These are phyloP conservation scores for Coenobita brevimanus DNA, from an alignment of 1,140 invertebrate genomes.

Conservation along the genomic window DNA sequence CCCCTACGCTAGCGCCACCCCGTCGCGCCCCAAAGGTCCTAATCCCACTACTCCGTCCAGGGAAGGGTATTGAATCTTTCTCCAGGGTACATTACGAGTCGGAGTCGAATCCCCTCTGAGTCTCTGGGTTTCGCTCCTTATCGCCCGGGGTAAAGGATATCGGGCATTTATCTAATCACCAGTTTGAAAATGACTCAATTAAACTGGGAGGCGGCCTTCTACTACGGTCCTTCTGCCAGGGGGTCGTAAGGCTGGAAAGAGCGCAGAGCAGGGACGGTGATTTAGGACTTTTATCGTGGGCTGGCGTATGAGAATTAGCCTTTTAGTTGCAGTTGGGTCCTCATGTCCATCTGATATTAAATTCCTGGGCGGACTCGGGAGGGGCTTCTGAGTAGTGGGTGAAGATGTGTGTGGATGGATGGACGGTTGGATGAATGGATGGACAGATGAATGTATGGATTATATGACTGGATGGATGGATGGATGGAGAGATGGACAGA, in stretches of 20 bases:
- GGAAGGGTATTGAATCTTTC: slow-evolving; percentile 52
- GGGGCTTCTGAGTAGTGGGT: slow-evolving; percentile 45
- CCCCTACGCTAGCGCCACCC: slow-evolving; percentile 20
- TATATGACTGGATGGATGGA: too few relatives aligned
- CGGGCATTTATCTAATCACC: slow-evolving; percentile 57
- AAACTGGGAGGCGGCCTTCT: not conserved
- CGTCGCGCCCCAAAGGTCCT: slow-evolving; percentile 15
- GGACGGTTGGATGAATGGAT: not conserved
- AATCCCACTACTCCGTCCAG: slow-evolving; percentile 16
- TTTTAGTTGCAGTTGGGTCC: slow-evolving; percentile 55
- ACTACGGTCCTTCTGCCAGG: not conserved
- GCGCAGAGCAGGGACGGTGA: not conserved
- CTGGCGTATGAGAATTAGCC: slow-evolving; percentile 49
- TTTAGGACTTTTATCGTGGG: slow-evolving; percentile 37
- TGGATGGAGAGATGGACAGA: too few relatives aligned
- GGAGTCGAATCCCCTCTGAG: slow-evolving; percentile 2
- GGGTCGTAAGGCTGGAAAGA: slow-evolving; percentile 10
- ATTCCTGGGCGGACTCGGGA: slow-evolving; percentile 44
- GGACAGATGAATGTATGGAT: not conserved
- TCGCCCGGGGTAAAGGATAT: slow-evolving; percentile 46
- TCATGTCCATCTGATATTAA: slow-evolving; percentile 59
- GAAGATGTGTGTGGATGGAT: not conserved
- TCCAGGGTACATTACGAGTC: slow-evolving; percentile 37
- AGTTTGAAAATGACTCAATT: slow-evolving; percentile 57
- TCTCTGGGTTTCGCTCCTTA: slow-evolving; percentile 43